These are phyloP conservation scores for Abscondita cerata DNA, from an alignment of 2,888 invertebrate genomes.

Conservation along the genomic window DNA sequence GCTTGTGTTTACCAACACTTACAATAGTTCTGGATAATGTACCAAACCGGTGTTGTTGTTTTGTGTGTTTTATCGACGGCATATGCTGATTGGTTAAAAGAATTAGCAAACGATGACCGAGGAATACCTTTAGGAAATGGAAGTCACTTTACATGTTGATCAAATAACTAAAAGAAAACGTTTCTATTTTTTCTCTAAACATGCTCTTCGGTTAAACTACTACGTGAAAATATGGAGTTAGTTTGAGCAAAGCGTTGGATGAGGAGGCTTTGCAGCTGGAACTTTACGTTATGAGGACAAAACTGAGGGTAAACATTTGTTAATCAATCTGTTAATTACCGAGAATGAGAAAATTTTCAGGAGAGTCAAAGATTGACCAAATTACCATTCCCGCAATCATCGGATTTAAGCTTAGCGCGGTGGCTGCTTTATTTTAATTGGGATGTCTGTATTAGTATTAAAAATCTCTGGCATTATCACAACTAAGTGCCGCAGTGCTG, in stretches of 20 bases:
- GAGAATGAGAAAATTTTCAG: slow-evolving; percentile 55
- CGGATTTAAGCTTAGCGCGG: slow-evolving; percentile 72
- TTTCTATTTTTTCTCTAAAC: slow-evolving; percentile 61
- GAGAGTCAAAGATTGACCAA: slow-evolving; percentile 67
- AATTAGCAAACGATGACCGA: slow-evolving; percentile 43
- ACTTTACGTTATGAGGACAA: slow-evolving; percentile 45
- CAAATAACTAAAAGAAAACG: slow-evolving; percentile 42
- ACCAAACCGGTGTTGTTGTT: slow-evolving; percentile 43
- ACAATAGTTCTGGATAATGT: slow-evolving; percentile 45
- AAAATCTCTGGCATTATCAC: slow-evolving; percentile 75
- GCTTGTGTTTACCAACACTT: slow-evolving; percentile 35
- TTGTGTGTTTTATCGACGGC: slow-evolving; percentile 30
- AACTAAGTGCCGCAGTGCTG: slow-evolving; percentile 72
- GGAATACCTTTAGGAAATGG: slow-evolving; percentile 49
- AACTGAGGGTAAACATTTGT: slow-evolving; percentile 48
- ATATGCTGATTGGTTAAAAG: slow-evolving; percentile 45
- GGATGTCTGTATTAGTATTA: slow-evolving; percentile 68
- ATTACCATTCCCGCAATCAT: slow-evolving; percentile 70
- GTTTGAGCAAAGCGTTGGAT: slow-evolving; percentile 60
- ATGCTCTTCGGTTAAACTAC: slow-evolving; percentile 64
- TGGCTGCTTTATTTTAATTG: slow-evolving; percentile 68
- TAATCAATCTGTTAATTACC: no score
- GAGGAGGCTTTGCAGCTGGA: slow-evolving; percentile 61
- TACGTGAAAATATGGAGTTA: slow-evolving; percentile 64
- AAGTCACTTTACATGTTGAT: slow-evolving; percentile 46